These are phyloP conservation scores for Liasis olivaceus DNA, from an alignment of 2,797 vertebrate genomes.

Conservation along the genomic window DNA sequence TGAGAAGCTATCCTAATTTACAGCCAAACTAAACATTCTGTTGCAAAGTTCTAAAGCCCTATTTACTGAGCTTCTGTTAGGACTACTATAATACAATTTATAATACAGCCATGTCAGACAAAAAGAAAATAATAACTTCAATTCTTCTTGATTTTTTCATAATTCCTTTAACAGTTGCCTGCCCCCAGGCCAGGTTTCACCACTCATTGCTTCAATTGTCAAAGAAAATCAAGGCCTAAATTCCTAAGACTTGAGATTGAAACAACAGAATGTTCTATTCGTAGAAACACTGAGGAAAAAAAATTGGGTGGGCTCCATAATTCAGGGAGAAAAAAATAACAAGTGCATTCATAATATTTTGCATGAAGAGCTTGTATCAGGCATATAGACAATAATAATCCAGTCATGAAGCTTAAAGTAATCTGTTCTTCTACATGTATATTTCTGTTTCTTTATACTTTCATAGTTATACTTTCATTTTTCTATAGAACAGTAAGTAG, in stretches of 20 bases:
- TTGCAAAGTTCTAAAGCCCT: neutral
- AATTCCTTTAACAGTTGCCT: neutral
- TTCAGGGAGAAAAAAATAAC: neutral
- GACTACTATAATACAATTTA: neutral
- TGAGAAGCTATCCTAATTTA: neutral
- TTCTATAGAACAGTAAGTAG: neutral
- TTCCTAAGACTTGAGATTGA: neutral
- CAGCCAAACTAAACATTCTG: neutral
- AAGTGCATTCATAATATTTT: neutral
- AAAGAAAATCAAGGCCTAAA: neutral
- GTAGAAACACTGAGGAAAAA: neutral
- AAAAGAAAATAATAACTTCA: neutral
- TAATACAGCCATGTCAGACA: neutral
- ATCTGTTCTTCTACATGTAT: neutral
- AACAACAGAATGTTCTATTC: neutral
- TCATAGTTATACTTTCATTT: neutral
- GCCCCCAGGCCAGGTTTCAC: neutral
- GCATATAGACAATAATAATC: neutral
- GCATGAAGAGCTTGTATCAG: neutral
- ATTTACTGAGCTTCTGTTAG: neutral
- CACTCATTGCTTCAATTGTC: neutral
- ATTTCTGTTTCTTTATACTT: neutral
- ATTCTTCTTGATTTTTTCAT: neutral
- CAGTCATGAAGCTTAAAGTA: neutral
- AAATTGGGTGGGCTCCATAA: neutral